phyloP scores from a whole-genome alignment of 2,113 vertebrate species.

The Microcebus griseorufus region DNA sequence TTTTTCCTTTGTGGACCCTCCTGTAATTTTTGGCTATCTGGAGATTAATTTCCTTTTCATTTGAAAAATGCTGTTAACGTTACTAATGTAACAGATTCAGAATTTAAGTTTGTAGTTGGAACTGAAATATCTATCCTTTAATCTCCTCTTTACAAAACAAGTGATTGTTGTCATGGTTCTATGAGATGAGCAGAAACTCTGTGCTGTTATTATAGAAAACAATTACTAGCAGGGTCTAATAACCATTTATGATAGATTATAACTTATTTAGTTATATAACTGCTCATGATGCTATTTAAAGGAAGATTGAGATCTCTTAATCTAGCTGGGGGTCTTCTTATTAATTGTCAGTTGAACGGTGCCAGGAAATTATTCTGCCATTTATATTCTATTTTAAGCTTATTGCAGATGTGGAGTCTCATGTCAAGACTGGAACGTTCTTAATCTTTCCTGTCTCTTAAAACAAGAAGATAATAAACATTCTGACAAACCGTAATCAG shows the following conservation, averaged over 20 bases:
- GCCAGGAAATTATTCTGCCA: slow-evolving; percentile 63
- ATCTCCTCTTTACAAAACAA: slow-evolving; percentile 59
- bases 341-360: slow-evolving; percentile 55
- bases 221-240: slow-evolving; percentile 54
- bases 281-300: slow-evolving; percentile 54
- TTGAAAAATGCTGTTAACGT: slow-evolving; percentile 38
- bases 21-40: not conserved
- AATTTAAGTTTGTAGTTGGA: slow-evolving; percentile 28
- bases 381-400: slow-evolving; percentile 66
- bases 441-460: slow-evolving; percentile 72
- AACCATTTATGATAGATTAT: slow-evolving; percentile 22
- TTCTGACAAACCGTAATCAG: slow-evolving; percentile 65
- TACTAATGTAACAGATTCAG: slow-evolving; percentile 18
- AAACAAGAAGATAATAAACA: slow-evolving; percentile 77
- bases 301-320: slow-evolving; percentile 50
- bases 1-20: not conserved
- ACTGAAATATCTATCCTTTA: slow-evolving; percentile 32
- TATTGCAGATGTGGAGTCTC: slow-evolving; percentile 65
- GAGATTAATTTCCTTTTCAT: slow-evolving; percentile 35
- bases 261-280: slow-evolving; percentile 17
- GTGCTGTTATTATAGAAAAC: slow-evolving; percentile 25
- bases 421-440: slow-evolving; percentile 64
- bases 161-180: slow-evolving; percentile 34
- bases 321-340: slow-evolving; percentile 44
- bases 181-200: not conserved